These are phyloP conservation scores for Gibbula magus DNA, from an alignment of 2,888 invertebrate genomes.

Conservation along the genomic window DNA sequence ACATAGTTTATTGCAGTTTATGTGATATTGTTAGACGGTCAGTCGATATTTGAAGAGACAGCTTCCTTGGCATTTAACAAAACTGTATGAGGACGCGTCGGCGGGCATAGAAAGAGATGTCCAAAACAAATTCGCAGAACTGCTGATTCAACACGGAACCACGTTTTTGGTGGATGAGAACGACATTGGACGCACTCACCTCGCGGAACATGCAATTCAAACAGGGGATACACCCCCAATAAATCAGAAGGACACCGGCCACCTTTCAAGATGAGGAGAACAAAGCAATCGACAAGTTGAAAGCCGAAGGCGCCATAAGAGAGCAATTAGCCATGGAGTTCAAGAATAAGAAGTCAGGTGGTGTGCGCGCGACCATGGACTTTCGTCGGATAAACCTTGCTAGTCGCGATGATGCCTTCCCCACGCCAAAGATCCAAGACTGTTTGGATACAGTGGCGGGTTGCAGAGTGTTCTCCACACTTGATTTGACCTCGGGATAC, in stretches of 20 bases:
- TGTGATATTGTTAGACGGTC: too few species aligned
- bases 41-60: neutral
- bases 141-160: slow-evolving; percentile 26
- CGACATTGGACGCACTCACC: slow-evolving; percentile 38
- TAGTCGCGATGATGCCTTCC: slow-evolving; percentile 38
- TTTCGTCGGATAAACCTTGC: slow-evolving; percentile 37
- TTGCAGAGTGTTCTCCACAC: slow-evolving; percentile 32
- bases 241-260: too few species aligned
- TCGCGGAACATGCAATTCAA: slow-evolving; percentile 36
- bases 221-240: too few species aligned
- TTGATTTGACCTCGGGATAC: slow-evolving; percentile 39
- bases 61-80: slow-evolving; percentile 29
- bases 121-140: neutral
- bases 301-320: slow-evolving; percentile 36
- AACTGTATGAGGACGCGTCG: slow-evolving; percentile 19
- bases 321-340: too few species aligned
- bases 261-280: slow-evolving; percentile 37
- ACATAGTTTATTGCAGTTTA: too few species aligned
- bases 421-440: neutral
- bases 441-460: too few species aligned
- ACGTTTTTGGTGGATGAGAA: too few species aligned
- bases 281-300: slow-evolving; percentile 36
- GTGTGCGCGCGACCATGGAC: slow-evolving; percentile 37
- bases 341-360: too few species aligned
- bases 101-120: neutral